Evolutionary conservation across 2,888 invertebrate genomes (phyloP), one percentile per base, ranked within the genome.

Genomic region (Erannis defoliaria): DNA sequence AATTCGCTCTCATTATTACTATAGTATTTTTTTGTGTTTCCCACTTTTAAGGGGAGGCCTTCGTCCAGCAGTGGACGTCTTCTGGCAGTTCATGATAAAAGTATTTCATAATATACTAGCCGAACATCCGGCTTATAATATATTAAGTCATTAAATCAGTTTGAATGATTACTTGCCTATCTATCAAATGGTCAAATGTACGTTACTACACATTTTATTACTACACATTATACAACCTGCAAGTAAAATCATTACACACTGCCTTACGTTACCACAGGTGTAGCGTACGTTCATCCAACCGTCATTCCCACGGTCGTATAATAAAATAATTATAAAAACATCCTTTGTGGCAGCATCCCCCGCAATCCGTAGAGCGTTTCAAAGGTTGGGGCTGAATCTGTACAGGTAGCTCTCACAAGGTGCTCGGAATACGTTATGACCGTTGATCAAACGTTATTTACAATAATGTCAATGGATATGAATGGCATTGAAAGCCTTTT

Each of bases 381-480:
- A 78, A 83, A 86, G 83, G 80, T 86, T 83, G 85, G 79, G 90
- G 90, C 86, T 89, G 87, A 87, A 81, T 73, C 75, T 81, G 45
- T 75, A 80, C 89, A 90, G 88, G 88, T 88, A 88, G 85, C 61
- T 66, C 55, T 67, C 72, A 71, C 72, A 78, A 78, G 77, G 76
- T 78, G 80, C 51, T 72, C 73, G 70, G 80, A 82, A 79, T 86
- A 85, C 88, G 87, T 87, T 89, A 83, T 75, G 84, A 81, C 85
- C 85, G 85, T 88, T 82, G 77, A 50, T 51, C 23, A 6, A 26
- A 33, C n/a, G 23, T 16, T 23, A 48, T 54, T 51, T 43, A 65
- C 60, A 54, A 62, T 61, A 19, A 46, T 59, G 45, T 31, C 50
- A 37, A 57, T 49, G 48, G 35, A 40, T 56, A 14, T 53, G 43